Evolutionary conservation across 2,888 invertebrate species (phyloP), one percentile per base, ranked within the genome.

Genomic region (Dolomedes plantarius): DNA sequence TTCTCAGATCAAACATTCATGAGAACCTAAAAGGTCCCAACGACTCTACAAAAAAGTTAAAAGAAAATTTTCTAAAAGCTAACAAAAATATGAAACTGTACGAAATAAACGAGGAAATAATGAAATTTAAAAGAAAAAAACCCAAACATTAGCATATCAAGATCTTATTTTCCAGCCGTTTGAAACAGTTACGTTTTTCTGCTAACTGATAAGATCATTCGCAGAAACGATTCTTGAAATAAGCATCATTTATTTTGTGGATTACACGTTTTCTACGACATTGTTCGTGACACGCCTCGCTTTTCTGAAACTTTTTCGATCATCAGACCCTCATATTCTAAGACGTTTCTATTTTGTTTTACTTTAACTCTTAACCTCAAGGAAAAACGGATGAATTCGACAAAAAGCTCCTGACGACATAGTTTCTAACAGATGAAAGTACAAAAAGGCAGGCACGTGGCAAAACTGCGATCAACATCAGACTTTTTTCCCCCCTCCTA

Each of bases 401-500:
- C 75, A 81, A 75, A 81, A 81, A 69, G 74, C 68, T 41, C 31
- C 13, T 32, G 76, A 83, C 72, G 71, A 71, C 76, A 65, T 32
- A 36, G 64, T 29, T 72, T 76, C 46, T 71, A 76, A 76, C 65
- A 76, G 62, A 83, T 76, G 82, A 77, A 67, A 72, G 71, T 68
- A 41, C 7, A 28, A 78, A 56, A 71, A 36, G 19, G 31, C 23
- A 31, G 36, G 77, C 72, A 77, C 83, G 77, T 77, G 73, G 73
- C 71, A 68, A 85, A 85, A 85, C 77, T 73, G 73, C 67, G 72
- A 85, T 77, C 83, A 78, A 27, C 77, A 56, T 56, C 56, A 13
- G 36, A 68, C 39, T 71, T 28, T n/a, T 28, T 46, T 65, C 46
- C 50, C 71, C 71, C 19, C 11, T 56, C 16, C 3, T 56, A 56